Evolutionary conservation across 2,888 invertebrate genomes (phyloP).

Genomic region (Atrina japonica): DNA sequence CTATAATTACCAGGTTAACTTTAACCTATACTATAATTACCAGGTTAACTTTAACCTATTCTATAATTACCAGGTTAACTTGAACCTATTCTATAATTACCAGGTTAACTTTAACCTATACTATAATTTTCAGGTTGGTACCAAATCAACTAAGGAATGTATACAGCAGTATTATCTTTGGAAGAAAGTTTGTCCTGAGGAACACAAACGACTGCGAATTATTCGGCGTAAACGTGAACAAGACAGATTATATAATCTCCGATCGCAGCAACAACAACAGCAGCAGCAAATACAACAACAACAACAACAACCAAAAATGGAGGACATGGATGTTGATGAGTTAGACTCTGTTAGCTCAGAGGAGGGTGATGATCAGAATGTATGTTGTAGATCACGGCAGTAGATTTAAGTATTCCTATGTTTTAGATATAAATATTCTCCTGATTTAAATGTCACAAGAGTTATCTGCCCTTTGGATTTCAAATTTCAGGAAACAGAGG

Average conservation of each 20-base stretch:
- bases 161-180: slow-evolving; percentile 99
- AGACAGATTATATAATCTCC: slow-evolving; percentile 75
- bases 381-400: no score
- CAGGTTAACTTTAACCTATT: no score
- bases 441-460: no score
- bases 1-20: no score
- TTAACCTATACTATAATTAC: no score
- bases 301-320: slow-evolving; percentile 15
- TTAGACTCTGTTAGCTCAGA: slow-evolving; percentile 54
- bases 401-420: not conserved
- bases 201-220: slow-evolving; percentile 89
- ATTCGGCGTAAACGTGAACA: slow-evolving; percentile 85
- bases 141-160: slow-evolving; percentile 94
- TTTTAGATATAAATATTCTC: no score
- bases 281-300: slow-evolving; percentile 14
- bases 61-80: no score
- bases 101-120: no score
- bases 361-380: slow-evolving; percentile 49
- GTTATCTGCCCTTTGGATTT: no score
- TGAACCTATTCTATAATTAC: no score
- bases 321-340: slow-evolving; percentile 46
- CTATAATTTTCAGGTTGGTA: slow-evolving; percentile 84
- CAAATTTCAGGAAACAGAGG: no score
- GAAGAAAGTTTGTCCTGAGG: slow-evolving; percentile 97
- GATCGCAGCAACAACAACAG: slow-evolving; percentile 68